Evolutionary conservation across 2,888 invertebrate genomes (phyloP), one percentile per base, ranked within the genome.

Genomic region (Drosophila fulvimacula): DNA sequence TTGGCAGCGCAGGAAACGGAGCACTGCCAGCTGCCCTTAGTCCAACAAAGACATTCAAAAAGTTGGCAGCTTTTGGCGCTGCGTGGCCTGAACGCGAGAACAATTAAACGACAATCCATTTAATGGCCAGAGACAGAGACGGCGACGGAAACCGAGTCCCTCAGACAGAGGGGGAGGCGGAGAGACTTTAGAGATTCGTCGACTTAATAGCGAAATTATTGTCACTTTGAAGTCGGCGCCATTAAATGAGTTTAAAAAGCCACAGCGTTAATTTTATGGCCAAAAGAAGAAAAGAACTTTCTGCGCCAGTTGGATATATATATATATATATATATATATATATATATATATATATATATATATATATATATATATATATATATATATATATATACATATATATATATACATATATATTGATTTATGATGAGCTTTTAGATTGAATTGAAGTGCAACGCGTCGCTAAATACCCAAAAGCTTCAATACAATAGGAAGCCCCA

Each of bases 161-260:
- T 15, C 17, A 36, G 34, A 21, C 80, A 79, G 67, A 69, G 19
- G 27, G 10, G 5, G 17, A 27, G 36, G 15, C 5, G 15, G n/a
- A 21, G 51, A 34, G 24, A 15, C 34, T 51, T 51, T 32, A 34
- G 38, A 38, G 46, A 56, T 56, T 39, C 53, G 30, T 21, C 32
- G 42, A 62, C 81, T 78, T 80, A 78, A 83, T 86, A 71, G 75
- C 61, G 80, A 83, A 80, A 86, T 82, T 81, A 86, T 81, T 82
- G 84, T 84, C 83, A 83, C 87, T 83, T 83, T 86, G 84, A 83
- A 83, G 82, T 83, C 69, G 79, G 86, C 86, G 82, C 83, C 79
- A 83, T 82, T 73, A 81, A 82, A 79, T 79, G 67, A 59, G 72
- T 48, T 32, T 38, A 19, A 30, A 44, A 13, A 64, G 57, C 21